A percentile compares a stretch with the other conserved stretches of the same genome.
phyloP scores from a whole-genome alignment of 2,888 invertebrate genomes.

The Dione juno region DNA sequence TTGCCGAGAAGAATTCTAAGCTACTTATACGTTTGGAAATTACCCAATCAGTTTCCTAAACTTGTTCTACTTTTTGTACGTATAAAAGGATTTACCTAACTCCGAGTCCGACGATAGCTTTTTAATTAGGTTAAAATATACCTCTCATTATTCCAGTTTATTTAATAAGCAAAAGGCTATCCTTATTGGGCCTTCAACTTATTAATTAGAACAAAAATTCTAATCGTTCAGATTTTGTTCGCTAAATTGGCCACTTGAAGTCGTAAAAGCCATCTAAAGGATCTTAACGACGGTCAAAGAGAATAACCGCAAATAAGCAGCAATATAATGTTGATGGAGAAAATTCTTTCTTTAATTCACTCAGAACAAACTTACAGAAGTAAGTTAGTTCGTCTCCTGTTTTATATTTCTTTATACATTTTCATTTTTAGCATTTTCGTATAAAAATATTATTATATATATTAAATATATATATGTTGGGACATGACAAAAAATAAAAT shows the following conservation, averaged over 20 bases:
- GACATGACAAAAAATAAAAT: neutral
- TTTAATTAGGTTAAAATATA: slow-evolving; percentile 61
- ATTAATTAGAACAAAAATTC: slow-evolving; percentile 83
- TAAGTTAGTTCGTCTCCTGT: slow-evolving; percentile 72
- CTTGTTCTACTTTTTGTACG: slow-evolving; percentile 46
- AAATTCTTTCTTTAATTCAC: slow-evolving; percentile 81
- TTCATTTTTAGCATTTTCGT: too few relatives aligned
- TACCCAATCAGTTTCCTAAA: slow-evolving; percentile 72
- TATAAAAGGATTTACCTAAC: slow-evolving; percentile 7
- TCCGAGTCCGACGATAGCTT: slow-evolving; percentile 13
- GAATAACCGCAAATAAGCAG: slow-evolving; percentile 83
- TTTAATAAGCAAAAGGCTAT: slow-evolving; percentile 70
- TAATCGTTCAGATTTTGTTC: slow-evolving; percentile 81
- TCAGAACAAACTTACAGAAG: slow-evolving; percentile 74
- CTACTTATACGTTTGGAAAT: slow-evolving; percentile 74
- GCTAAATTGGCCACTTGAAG: slow-evolving; percentile 82
- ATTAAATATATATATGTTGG: neutral
- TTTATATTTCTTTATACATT: slow-evolving; percentile 70
- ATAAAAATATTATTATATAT: too few relatives aligned
- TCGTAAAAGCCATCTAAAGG: slow-evolving; percentile 80
- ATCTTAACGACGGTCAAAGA: slow-evolving; percentile 84
- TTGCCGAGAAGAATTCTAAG: slow-evolving; percentile 75
- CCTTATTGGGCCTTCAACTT: slow-evolving; percentile 68
- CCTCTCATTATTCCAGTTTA: slow-evolving; percentile 68
- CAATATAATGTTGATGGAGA: slow-evolving; percentile 77